phyloP scores from a whole-genome alignment of 64 coral and sea anemone genomes.

The Pachyseris speciosa region DNA sequence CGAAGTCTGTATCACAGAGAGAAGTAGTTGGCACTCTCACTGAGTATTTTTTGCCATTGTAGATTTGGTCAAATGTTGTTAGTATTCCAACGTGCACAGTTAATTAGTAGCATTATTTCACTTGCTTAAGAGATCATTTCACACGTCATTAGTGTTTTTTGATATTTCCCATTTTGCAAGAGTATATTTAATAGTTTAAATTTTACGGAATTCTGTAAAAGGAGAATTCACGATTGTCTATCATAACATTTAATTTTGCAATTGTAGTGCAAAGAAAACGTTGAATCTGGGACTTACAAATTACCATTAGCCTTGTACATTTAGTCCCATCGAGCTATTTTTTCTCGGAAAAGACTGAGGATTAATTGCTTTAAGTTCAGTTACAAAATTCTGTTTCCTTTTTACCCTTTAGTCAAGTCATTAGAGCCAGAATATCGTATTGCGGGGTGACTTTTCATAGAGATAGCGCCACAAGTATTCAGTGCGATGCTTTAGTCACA shows the following conservation, averaged over 20 bases:
- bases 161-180: neutral
- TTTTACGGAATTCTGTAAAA: neutral
- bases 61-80: no score
- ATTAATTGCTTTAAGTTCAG: no score
- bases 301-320: no score
- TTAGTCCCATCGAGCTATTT: no score
- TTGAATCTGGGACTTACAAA: neutral
- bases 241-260: neutral
- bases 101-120: neutral
- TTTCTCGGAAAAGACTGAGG: no score
- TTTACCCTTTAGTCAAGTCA: no score
- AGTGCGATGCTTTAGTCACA: no score
- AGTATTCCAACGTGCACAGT: no score
- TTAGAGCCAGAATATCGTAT: no score
- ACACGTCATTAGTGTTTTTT: neutral
- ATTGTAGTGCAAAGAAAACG: neutral
- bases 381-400: no score
- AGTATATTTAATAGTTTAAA: neutral
- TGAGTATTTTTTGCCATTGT: neutral
- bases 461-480: no score
- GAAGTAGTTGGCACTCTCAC: neutral
- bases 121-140: neutral
- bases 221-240: neutral
- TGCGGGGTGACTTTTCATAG: no score
- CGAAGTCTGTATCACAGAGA: conserved; percentile 24